Evolutionary conservation across 1,140 invertebrate genomes (phyloP).

Genomic region (Drosophila kanapiae): DNA sequence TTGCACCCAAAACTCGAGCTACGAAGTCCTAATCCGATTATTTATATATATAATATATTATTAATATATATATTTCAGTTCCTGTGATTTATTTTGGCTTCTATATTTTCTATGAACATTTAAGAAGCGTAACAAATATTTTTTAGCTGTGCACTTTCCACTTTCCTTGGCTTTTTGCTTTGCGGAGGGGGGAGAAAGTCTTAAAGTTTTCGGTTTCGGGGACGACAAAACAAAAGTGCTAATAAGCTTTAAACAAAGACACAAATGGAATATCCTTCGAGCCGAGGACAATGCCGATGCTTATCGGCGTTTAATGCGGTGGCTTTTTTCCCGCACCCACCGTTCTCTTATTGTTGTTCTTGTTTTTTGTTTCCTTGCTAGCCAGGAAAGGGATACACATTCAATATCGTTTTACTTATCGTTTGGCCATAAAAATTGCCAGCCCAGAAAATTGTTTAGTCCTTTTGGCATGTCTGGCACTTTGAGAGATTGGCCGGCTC

Average conservation of each 20-base stretch:
- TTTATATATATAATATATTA: too few species aligned
- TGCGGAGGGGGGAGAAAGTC: neutral
- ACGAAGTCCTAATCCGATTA: too few species aligned
- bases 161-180: neutral
- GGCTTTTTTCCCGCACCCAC: constrained; percentile 10
- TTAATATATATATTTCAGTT: neutral
- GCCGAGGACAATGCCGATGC: constrained; percentile 65
- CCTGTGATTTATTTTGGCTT: neutral
- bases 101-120: too few species aligned
- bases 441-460: constrained; percentile 83
- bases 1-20: too few species aligned
- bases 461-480: constrained; percentile 80
- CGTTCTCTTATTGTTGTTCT: constrained; percentile 1
- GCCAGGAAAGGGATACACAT: constrained; percentile 55
- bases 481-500: constrained; percentile 75
- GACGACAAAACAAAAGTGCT: constrained; percentile 41
- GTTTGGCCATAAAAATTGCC: constrained; percentile 82
- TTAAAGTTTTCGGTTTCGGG: constrained; percentile 26
- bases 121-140: rapidly evolving
- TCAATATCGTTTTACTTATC: constrained; percentile 84
- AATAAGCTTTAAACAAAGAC: constrained; percentile 70
- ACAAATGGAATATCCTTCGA: constrained; percentile 36
- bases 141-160: constrained; percentile 9
- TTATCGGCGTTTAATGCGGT: constrained; percentile 77
- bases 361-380: neutral